A percentile compares a stretch with the other conserved stretches of the same genome.
Conservation (phyloP, 1,140 invertebrate species). For the Caerostris darwini region DNA sequence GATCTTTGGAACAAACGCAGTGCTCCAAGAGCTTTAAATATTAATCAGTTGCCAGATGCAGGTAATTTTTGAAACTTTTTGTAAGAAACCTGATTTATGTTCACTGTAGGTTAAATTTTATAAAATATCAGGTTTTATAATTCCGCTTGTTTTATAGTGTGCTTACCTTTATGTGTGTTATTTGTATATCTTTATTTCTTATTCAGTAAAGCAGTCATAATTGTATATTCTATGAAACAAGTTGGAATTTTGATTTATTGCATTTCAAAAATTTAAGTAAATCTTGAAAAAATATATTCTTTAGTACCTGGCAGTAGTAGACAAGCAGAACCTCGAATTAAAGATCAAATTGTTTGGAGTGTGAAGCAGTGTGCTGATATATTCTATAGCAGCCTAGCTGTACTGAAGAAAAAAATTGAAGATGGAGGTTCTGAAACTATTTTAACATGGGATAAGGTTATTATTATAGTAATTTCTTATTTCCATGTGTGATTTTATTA, state of each 20-base stretch:
- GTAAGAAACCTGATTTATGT: too few relatives aligned
- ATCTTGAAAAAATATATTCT: not conserved
- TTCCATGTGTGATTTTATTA: too few relatives aligned
- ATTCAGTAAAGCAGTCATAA: not conserved
- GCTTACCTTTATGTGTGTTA: too few relatives aligned
- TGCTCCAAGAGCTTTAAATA: constrained; percentile 91
- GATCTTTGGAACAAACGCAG: constrained; percentile 95
- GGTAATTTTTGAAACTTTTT: constrained; percentile 80
- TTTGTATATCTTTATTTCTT: too few relatives aligned
- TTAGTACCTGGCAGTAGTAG: constrained; percentile 83
- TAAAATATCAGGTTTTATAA: too few relatives aligned
- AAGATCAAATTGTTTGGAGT: constrained; percentile 92
- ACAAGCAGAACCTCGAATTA: constrained; percentile 81
- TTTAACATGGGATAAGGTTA: constrained; percentile 95
- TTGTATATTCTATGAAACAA: not conserved
- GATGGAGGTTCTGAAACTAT: constrained; percentile 84
- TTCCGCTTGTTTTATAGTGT: too few relatives aligned
- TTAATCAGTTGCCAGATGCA: constrained; percentile 86
- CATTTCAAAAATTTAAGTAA: not conserved
- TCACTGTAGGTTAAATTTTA: too few relatives aligned
- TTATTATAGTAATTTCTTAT: not conserved
- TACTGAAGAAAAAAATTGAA: constrained; percentile 85
- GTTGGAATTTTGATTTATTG: not conserved
- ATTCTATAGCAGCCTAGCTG: constrained; percentile 88
- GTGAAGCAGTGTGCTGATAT: constrained; percentile 88